phyloP scores from a whole-genome alignment of 2,888 invertebrate genomes.

The Cyclophora albipunctata region DNA sequence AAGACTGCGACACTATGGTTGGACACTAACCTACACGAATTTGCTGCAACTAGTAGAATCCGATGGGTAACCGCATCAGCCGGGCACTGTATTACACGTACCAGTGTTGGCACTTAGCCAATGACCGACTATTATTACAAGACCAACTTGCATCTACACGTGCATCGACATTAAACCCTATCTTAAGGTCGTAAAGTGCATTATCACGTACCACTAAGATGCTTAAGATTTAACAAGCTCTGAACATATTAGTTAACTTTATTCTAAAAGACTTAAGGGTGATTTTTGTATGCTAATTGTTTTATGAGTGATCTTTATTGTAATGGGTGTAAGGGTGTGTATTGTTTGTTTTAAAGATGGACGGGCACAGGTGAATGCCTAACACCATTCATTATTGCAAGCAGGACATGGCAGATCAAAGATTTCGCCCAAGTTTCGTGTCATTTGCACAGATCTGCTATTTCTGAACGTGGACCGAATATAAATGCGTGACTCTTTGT shows the following conservation, averaged over 20 bases:
- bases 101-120: conserved; percentile 35
- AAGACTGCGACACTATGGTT: no score
- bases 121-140: conserved; percentile 35
- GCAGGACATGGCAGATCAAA: conserved; percentile 31
- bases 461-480: background rate
- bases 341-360: conserved; percentile 14
- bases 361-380: conserved; percentile 40
- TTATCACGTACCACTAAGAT: conserved; percentile 13
- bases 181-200: conserved; percentile 19
- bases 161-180: conserved; percentile 19
- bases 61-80: no score
- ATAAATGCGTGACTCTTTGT: no score
- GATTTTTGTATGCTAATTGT: no score
- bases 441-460: conserved; percentile 12
- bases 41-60: no score
- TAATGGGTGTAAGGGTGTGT: no score
- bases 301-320: no score
- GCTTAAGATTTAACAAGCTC: conserved; percentile 4
- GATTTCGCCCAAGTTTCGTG: conserved; percentile 28
- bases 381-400: conserved; percentile 34
- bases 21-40: no score
- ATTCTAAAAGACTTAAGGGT: no score
- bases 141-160: conserved; percentile 11
- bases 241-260: no score
- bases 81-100: no score